A percentile compares a stretch with the other conserved stretches of the same genome.
Conservation (phyloP, 2,888 invertebrate species). For the Dioctria rufipes region DNA sequence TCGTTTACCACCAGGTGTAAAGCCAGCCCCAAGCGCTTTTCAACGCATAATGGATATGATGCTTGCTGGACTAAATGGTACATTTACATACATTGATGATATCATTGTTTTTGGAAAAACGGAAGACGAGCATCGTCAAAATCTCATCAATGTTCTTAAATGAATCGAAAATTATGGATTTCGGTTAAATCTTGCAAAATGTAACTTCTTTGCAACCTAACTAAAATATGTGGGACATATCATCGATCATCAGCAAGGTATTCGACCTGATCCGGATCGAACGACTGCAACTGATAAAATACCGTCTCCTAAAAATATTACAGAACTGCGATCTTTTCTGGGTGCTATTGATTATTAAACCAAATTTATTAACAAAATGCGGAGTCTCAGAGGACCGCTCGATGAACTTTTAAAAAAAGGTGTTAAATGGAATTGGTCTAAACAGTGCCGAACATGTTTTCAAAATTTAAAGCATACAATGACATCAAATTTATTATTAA, state of each 20-base stretch:
- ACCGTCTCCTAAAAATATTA: conserved; percentile 5
- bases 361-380: conserved; percentile 49
- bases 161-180: too few relatives aligned
- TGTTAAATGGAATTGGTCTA: neutral
- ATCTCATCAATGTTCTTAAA: too few relatives aligned
- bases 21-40: too few relatives aligned
- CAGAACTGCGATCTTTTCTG: conserved; percentile 47
- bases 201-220: neutral
- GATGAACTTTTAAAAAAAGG: neutral
- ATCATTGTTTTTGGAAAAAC: too few relatives aligned
- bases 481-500: neutral
- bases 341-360: conserved; percentile 50
- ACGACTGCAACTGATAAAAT: conserved; percentile 27
- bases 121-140: too few relatives aligned
- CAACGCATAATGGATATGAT: too few relatives aligned
- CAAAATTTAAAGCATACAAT: neutral
- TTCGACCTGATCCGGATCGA: conserved; percentile 27
- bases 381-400: conserved; percentile 33
- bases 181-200: too few relatives aligned
- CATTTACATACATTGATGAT: too few relatives aligned
- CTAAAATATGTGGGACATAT: neutral
- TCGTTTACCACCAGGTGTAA: too few relatives aligned
- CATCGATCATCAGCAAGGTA: neutral
- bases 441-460: neutral
- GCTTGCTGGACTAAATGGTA: too few relatives aligned